Conservation (phyloP, 2,797 vertebrate species). For the Pteropus rufus region DNA sequence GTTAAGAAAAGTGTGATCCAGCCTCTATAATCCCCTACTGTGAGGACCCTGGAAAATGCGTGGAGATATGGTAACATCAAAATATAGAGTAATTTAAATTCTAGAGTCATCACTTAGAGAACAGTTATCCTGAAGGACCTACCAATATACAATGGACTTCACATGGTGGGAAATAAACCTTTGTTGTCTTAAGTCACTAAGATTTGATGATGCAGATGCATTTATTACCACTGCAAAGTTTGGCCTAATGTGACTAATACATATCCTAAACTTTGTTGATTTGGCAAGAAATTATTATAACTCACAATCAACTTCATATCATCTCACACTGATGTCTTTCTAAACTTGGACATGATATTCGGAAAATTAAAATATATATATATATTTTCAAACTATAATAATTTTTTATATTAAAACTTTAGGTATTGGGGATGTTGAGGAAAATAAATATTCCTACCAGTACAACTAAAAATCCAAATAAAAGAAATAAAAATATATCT, state of each 20-base stretch:
- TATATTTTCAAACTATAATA: not conserved
- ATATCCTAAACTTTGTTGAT: not conserved
- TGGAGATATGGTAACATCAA: not conserved
- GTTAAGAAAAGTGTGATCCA: not conserved
- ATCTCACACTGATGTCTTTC: not conserved
- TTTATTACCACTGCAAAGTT: not conserved
- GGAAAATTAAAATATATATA: not conserved
- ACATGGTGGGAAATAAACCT: not conserved
- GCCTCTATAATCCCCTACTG: not conserved
- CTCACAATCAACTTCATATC: not conserved
- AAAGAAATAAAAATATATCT: not conserved
- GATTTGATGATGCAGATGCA: not conserved
- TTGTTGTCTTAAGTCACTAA: not conserved
- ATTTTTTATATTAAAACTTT: not conserved
- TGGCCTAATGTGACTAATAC: not conserved
- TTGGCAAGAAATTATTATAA: not conserved
- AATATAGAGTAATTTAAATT: not conserved
- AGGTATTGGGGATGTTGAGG: not conserved
- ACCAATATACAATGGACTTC: not conserved
- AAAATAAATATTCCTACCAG: not conserved
- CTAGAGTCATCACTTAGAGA: not conserved
- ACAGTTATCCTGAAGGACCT: not conserved
- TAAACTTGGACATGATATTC: not conserved
- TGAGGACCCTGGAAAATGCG: not conserved
- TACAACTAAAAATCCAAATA: not conserved